Base-by-base conservation (phyloP, 2,888 invertebrate species). In the Cheilosia grossa region DNA sequence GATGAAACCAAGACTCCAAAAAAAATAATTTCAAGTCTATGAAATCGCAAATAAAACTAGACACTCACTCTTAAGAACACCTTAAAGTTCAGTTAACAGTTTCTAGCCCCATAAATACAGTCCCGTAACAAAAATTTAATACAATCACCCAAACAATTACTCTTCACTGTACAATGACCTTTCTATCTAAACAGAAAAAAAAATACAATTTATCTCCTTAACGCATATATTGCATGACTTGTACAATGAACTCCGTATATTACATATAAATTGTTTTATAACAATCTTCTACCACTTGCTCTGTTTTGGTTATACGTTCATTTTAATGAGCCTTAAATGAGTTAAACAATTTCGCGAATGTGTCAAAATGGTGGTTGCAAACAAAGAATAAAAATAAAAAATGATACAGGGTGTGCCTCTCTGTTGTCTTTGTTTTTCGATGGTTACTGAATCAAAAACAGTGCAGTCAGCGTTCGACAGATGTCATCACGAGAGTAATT, bases 121-220 rank as follows among this genome's bases (percentile, higher is more conserved):
- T 56, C 64, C 51, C 69, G 33, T 72, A 66, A 47, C 37, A 64
- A 47, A 30, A 66, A 47, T 66, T 72, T 27, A 77, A 59, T 64
- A 21, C 64, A 77, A 64, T 74, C 49, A 69, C 54, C 40, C 9
- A 44, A 51, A 54, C 70, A 66, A 70, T 72, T 40, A 72, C 61
- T 49, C 78, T 44, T 47, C 40, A 67, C 61, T 47, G 82, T 58
- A 54, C 82, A 72, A 78, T 82, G 72, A 33, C 64, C 82, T 51
- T 58, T 54, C 21, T 37, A 13, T 37, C 5, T 9, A 30, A 7
- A 30, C 30, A 30, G 6, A 27, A 1, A 30, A 30, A n/a, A 33
- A 49, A 40, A 24, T 15, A 53, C 15, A 44, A 37, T n/a, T 27
- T 40, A 73, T 54, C 49, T 58, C 61, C 37, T 37, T 19, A 17